A percentile compares a stretch with the other conserved stretches of the same genome.
These are phyloP conservation scores for Felis chaus DNA, from an alignment of 2,113 vertebrate species.

Conservation along the genomic window DNA sequence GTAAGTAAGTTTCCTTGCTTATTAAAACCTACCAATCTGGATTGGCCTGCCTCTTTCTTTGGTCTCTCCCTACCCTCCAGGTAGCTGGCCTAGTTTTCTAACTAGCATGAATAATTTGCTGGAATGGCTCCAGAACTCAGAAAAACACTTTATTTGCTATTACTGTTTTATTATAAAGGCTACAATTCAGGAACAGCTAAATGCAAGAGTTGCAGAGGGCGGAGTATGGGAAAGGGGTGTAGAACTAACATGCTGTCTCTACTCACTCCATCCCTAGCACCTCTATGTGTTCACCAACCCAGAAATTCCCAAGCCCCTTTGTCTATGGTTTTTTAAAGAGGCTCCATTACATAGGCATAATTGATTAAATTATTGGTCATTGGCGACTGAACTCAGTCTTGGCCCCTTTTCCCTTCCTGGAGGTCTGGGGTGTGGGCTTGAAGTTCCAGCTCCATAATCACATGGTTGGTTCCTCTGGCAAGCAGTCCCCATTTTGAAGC, in stretches of 20 bases:
- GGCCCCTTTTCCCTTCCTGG: not conserved
- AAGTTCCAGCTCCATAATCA: not conserved
- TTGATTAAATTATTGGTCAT: not conserved
- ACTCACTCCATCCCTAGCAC: not conserved
- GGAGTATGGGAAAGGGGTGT: not conserved
- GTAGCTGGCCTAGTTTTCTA: not conserved
- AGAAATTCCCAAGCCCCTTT: not conserved
- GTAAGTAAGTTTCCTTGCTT: not conserved
- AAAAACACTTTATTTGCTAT: not conserved
- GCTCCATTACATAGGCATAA: not conserved
- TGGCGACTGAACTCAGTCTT: not conserved
- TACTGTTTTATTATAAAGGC: not conserved
- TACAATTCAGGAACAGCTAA: not conserved
- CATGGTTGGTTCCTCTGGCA: not conserved
- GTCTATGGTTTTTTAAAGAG: not conserved
- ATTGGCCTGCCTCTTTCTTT: not conserved
- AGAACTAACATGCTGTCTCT: not conserved
- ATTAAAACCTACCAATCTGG: not conserved
- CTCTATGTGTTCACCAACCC: not conserved
- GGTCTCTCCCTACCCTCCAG: not conserved
- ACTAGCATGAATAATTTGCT: not conserved
- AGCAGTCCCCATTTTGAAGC: not conserved
- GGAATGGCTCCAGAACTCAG: not conserved
- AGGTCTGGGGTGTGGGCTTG: not conserved
- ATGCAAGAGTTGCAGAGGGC: not conserved